Conservation (phyloP, 2,888 invertebrate genomes). For the Philereme transversata region DNA sequence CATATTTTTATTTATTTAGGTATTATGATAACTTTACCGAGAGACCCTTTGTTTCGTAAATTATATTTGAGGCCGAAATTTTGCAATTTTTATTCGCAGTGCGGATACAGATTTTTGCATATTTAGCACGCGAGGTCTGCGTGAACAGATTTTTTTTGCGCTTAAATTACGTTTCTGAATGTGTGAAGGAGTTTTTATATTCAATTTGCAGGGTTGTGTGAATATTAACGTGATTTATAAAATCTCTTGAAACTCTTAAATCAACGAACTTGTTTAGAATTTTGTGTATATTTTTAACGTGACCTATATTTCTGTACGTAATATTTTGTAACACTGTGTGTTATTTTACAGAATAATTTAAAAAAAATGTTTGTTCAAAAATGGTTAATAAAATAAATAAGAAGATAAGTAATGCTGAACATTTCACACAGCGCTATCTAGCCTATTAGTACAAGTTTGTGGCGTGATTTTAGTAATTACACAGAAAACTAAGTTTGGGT, state of each 20-base stretch:
- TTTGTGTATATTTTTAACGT: neutral
- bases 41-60: neutral
- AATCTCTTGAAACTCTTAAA: conserved; percentile 9
- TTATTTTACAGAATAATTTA: too few species aligned
- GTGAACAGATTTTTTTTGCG: conserved; percentile 22
- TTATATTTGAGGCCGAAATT: neutral
- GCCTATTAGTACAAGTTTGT: too few species aligned
- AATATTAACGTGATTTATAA: conserved; percentile 5
- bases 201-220: conserved; percentile 9
- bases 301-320: neutral
- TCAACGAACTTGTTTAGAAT: conserved; percentile 9
- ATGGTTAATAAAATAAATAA: too few species aligned
- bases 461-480: too few species aligned
- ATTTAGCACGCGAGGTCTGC: conserved; percentile 19
- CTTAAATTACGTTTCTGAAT: conserved; percentile 14
- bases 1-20: neutral
- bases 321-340: neutral
- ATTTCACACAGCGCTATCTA: too few species aligned
- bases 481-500: too few species aligned
- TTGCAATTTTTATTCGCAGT: conserved; percentile 5
- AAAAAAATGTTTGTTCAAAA: too few species aligned
- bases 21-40: neutral
- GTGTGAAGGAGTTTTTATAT: conserved; percentile 7
- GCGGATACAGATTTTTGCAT: conserved; percentile 15
- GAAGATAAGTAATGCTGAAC: too few species aligned